Evolutionary conservation across 2,113 vertebrate species (phyloP).

Genomic region (Elephas maximus): DNA sequence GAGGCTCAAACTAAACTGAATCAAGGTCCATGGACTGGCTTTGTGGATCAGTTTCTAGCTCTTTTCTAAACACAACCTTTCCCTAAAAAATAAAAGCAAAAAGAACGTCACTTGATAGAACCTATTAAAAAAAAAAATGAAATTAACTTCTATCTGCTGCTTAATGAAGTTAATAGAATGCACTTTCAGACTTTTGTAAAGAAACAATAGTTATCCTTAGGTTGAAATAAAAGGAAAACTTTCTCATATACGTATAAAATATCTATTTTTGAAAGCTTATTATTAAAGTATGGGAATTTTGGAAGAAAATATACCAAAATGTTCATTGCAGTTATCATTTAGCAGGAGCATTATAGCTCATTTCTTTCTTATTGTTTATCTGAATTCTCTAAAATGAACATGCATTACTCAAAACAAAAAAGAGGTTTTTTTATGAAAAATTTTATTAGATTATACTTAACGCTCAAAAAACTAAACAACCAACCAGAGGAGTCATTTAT

Average conservation of each 20-base stretch:
- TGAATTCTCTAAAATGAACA: slow-evolving; percentile 38
- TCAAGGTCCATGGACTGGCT: background rate
- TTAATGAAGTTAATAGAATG: background rate
- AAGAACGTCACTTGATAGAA: slow-evolving; percentile 10
- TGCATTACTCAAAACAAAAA: background rate
- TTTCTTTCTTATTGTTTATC: background rate
- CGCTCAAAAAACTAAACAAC: background rate
- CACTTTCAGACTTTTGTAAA: background rate
- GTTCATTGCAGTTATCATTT: background rate
- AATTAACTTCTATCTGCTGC: background rate
- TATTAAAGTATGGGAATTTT: slow-evolving; percentile 16
- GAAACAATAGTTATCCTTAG: background rate
- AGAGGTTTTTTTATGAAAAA: background rate
- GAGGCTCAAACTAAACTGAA: background rate
- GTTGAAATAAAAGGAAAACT: background rate
- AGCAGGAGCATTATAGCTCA: background rate
- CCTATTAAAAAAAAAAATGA: background rate
- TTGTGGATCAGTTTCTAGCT: background rate
- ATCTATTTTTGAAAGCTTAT: slow-evolving; percentile 26
- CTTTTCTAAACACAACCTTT: background rate
- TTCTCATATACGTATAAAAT: background rate
- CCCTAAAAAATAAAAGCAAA: background rate
- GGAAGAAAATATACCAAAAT: slow-evolving; percentile 13
- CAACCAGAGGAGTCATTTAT: background rate
- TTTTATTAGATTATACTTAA: background rate